Evolutionary conservation across 2,113 vertebrate species (phyloP).

Genomic region (Perca schrenkii): DNA sequence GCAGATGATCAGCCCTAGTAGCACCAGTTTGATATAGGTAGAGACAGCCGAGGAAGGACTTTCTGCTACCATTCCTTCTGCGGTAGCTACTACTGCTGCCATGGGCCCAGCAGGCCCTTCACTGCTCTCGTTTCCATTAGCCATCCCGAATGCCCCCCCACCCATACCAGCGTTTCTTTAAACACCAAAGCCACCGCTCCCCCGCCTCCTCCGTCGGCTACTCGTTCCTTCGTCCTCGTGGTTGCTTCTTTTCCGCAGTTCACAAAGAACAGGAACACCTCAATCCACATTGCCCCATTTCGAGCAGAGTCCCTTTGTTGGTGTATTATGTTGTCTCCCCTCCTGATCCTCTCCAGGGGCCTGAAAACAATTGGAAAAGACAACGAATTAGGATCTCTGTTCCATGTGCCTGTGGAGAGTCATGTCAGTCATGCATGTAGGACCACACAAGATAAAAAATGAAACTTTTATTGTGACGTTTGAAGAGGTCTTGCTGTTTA

Average conservation of each 20-base stretch:
- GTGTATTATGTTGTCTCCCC: slow-evolving; percentile 11
- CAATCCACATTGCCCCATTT: slow-evolving; percentile 80
- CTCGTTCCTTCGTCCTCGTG: slow-evolving; percentile 78
- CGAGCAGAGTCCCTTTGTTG: slow-evolving; percentile 50
- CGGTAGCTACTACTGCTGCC: slow-evolving; percentile 79
- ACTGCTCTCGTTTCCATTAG: slow-evolving; percentile 87
- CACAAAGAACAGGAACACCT: slow-evolving; percentile 70
- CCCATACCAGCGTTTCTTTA: slow-evolving; percentile 49
- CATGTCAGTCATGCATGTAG: neutral
- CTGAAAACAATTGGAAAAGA: slow-evolving; percentile 60
- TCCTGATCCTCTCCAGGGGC: slow-evolving; percentile 26
- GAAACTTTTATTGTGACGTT: neutral
- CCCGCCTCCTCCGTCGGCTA: slow-evolving; percentile 64
- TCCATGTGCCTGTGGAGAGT: neutral
- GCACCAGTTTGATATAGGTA: slow-evolving; percentile 89
- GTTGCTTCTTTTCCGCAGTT: slow-evolving; percentile 74
- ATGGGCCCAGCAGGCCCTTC: slow-evolving; percentile 77
- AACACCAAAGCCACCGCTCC: slow-evolving; percentile 57
- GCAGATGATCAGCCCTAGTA: slow-evolving; percentile 91
- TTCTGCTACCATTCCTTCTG: slow-evolving; percentile 82
- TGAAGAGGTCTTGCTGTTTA: neutral
- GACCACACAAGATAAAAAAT: neutral
- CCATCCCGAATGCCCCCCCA: slow-evolving; percentile 74
- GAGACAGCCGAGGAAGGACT: slow-evolving; percentile 82
- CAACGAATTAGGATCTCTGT: slow-evolving; percentile 15